These are phyloP conservation scores for Xiphophorus birchmanni DNA, from an alignment of 2,797 vertebrate species.

Conservation along the genomic window DNA sequence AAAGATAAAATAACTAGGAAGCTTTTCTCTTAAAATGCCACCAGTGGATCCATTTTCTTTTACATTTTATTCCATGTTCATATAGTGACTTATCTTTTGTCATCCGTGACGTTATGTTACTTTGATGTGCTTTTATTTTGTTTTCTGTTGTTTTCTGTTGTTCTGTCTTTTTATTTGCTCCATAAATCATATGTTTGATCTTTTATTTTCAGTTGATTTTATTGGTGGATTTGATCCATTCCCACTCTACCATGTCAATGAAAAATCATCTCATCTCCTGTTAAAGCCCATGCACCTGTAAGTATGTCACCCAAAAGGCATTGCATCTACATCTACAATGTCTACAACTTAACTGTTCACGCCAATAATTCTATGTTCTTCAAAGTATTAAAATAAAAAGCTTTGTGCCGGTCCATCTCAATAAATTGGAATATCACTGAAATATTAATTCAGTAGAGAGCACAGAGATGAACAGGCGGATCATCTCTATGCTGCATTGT, in stretches of 20 bases:
- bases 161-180: conserved; percentile 65
- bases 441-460: neutral
- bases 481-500: neutral
- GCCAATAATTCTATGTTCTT: no score
- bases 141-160: conserved; percentile 41
- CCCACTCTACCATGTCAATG: conserved; percentile 95
- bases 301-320: conserved; percentile 74
- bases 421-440: no score
- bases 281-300: conserved; percentile 92
- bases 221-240: conserved; percentile 98
- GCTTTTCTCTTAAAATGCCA: neutral
- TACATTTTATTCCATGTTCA: conserved; percentile 38
- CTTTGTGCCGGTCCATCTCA: no score
- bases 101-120: conserved; percentile 9
- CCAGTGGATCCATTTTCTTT: conserved; percentile 13
- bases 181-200: conserved; percentile 78
- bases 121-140: conserved; percentile 37
- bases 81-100: neutral
- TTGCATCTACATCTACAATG: neutral
- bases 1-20: neutral
- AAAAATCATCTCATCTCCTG: conserved; percentile 93
- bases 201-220: conserved; percentile 98
- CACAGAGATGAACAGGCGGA: neutral
- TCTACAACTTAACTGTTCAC: no score
- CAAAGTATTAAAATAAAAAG: no score